Evolutionary conservation across 2,113 vertebrate species (phyloP).

Genomic region (Pithys albifrons): DNA sequence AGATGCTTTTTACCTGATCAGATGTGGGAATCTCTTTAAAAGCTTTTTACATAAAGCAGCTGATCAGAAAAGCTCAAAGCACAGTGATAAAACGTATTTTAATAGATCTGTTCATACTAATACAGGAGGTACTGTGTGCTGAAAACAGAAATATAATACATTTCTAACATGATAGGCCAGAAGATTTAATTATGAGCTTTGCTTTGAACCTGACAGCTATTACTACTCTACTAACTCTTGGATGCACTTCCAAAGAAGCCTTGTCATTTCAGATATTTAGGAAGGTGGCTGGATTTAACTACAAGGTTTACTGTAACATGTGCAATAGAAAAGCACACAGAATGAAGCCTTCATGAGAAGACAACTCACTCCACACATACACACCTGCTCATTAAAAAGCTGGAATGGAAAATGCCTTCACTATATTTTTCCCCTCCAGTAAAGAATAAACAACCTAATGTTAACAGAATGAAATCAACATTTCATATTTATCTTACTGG

Average conservation of each 20-base stretch:
- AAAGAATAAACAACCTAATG: background rate
- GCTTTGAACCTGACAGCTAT: constrained; percentile 19
- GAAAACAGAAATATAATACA: background rate
- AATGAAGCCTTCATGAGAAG: background rate
- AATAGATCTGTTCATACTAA: background rate
- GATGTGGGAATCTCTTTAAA: background rate
- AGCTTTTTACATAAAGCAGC: background rate
- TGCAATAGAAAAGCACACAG: background rate
- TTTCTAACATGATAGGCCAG: background rate
- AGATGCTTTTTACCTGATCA: background rate
- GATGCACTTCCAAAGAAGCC: background rate
- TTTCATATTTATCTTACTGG: background rate
- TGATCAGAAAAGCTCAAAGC: background rate
- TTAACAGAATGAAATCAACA: background rate
- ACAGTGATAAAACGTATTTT: background rate
- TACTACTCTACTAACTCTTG: background rate
- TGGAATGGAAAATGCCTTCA: background rate
- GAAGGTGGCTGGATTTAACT: background rate
- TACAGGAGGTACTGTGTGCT: background rate
- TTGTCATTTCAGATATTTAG: background rate
- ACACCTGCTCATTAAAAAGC: background rate
- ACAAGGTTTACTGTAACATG: background rate
- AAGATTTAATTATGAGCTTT: constrained; percentile 23
- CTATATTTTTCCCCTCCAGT: background rate
- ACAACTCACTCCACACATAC: background rate